Evolutionary conservation across 2,888 invertebrate species (phyloP).

Genomic region (Magallana nippona): DNA sequence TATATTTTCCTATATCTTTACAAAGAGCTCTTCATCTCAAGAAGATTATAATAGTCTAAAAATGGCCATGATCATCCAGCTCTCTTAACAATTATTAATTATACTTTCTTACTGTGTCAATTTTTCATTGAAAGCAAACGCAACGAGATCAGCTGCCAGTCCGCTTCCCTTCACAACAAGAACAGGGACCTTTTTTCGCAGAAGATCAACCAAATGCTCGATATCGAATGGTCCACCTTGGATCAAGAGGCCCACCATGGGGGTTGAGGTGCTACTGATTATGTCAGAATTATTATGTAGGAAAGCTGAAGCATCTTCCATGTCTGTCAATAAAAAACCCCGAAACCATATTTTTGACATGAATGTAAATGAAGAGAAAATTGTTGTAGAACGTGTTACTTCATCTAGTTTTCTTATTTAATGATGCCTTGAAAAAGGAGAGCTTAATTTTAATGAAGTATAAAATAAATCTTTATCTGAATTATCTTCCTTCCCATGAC

Average conservation of each 20-base stretch:
- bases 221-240: constrained; percentile 77
- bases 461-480: too few relatives aligned
- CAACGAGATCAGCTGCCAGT: constrained; percentile 76
- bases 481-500: too few relatives aligned
- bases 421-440: not conserved
- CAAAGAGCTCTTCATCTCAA: too few relatives aligned
- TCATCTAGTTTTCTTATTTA: too few relatives aligned
- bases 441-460: too few relatives aligned
- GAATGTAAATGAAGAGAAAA: too few relatives aligned
- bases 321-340: not conserved
- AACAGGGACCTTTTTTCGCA: constrained; percentile 76
- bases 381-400: too few relatives aligned
- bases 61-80: not conserved
- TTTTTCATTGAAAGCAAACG: constrained; percentile 75
- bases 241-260: constrained; percentile 76
- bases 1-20: too few relatives aligned
- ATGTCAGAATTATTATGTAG: constrained; percentile 1
- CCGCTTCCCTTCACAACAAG: constrained; percentile 77
- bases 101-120: constrained; percentile 32
- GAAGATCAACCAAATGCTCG: constrained; percentile 70
- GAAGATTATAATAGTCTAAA: not conserved
- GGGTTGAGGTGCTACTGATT: constrained; percentile 58
- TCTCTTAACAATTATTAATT: not conserved
- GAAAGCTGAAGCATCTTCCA: constrained; percentile 1
- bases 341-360: too few relatives aligned